Evolutionary conservation across 64 coral and sea anemone genomes (phyloP).

Genomic region (Montipora cactus): DNA sequence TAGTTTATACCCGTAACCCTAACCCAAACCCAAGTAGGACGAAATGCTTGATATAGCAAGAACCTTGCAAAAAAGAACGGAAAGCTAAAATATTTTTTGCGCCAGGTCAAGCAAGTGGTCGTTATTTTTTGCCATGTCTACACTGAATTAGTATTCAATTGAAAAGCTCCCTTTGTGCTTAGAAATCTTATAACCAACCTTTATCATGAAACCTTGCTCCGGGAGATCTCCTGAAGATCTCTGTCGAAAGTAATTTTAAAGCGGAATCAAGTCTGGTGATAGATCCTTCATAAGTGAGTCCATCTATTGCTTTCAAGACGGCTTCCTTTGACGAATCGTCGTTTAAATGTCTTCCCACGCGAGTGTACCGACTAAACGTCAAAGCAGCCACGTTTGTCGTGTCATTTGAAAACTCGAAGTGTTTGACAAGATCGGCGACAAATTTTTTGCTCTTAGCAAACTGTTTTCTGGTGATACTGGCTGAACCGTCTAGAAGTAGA

Average conservation of each 20-base stretch:
- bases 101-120: too few relatives aligned
- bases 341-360: constrained; percentile 2
- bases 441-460: constrained; percentile 34
- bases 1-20: too few relatives aligned
- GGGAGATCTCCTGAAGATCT: not conserved
- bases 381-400: constrained; percentile 15
- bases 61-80: too few relatives aligned
- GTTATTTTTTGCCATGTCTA: too few relatives aligned
- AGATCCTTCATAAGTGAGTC: constrained; percentile 35
- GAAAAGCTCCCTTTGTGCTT: too few relatives aligned
- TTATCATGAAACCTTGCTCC: not conserved
- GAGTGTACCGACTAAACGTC: constrained; percentile 21
- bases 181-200: not conserved
- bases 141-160: too few relatives aligned
- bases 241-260: not conserved
- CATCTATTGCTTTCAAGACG: constrained; percentile 41
- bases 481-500: constrained; percentile 53
- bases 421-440: constrained; percentile 44
- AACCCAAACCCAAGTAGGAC: too few relatives aligned
- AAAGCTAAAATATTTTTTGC: too few relatives aligned
- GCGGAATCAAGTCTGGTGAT: not conserved
- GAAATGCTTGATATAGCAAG: too few relatives aligned
- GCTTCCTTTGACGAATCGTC: constrained; percentile 22
- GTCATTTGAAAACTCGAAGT: constrained; percentile 28
- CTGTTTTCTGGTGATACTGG: constrained; percentile 36